Evolutionary conservation across 2,888 invertebrate genomes (phyloP).

Genomic region (Ashinkailepas kermadecensis): DNA sequence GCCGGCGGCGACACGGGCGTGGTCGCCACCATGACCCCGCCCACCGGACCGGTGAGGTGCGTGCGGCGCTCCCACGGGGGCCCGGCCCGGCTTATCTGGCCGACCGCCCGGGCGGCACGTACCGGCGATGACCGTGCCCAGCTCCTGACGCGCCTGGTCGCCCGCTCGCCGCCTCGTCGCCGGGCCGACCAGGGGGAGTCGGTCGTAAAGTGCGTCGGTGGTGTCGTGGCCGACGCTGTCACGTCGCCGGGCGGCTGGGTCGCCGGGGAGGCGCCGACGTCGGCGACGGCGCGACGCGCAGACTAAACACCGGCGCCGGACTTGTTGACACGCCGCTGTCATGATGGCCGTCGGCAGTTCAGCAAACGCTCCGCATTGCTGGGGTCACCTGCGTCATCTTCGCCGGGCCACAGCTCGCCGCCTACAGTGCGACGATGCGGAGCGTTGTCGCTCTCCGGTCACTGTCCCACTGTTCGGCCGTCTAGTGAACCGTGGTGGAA

Average conservation of each 20-base stretch:
- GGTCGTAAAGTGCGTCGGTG: background rate
- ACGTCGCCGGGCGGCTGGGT: background rate
- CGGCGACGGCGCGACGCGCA: background rate
- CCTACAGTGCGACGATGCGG: too few species aligned
- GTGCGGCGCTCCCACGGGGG: background rate
- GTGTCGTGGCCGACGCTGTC: background rate
- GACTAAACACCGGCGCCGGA: background rate
- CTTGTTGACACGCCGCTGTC: too few species aligned
- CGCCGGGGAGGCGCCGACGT: background rate
- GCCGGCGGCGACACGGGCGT: background rate
- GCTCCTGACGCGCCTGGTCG: background rate
- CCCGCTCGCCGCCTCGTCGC: background rate
- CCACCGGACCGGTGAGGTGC: background rate
- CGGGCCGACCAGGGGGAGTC: background rate
- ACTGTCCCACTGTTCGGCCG: too few species aligned
- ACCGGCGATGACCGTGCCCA: background rate
- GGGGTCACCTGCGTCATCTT: too few species aligned
- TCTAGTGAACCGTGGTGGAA: too few species aligned
- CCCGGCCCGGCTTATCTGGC: background rate
- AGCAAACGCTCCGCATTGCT: too few species aligned
- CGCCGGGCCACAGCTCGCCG: too few species aligned
- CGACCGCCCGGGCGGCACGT: background rate
- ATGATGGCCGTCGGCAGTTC: too few species aligned
- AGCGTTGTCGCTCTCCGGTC: too few species aligned
- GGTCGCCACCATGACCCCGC: background rate